Percentiles rank a stretch among this genome's conserved stretches.
Evolutionary conservation across 2,797 vertebrate genomes (phyloP).

Genomic region (Acanthis flammea): DNA sequence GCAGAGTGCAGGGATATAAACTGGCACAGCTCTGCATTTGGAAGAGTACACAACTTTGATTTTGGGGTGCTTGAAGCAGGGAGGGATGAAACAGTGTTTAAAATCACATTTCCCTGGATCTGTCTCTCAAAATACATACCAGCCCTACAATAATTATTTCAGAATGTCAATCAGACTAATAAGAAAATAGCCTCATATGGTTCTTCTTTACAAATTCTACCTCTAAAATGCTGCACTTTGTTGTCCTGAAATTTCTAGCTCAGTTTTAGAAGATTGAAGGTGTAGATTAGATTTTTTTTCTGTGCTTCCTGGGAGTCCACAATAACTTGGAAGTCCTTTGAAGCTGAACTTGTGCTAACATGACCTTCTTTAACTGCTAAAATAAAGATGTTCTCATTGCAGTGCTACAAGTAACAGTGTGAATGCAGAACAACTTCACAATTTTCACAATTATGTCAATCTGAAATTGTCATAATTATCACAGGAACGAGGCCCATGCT

Average conservation of each 20-base stretch:
- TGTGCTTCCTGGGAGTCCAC: not conserved
- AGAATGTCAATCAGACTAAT: not conserved
- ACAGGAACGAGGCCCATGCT: not conserved
- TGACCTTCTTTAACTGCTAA: not conserved
- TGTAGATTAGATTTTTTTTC: not conserved
- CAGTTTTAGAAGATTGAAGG: not conserved
- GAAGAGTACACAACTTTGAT: not conserved
- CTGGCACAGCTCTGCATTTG: not conserved
- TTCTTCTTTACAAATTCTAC: not conserved
- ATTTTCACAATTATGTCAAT: not conserved
- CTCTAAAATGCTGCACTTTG: not conserved
- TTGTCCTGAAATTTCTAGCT: not conserved
- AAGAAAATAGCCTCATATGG: not conserved
- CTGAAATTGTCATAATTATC: not conserved
- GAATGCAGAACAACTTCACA: not conserved
- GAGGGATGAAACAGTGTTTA: not conserved
- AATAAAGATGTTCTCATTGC: not conserved
- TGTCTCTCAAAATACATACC: not conserved
- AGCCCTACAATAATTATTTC: not conserved
- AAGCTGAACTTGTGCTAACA: not conserved
- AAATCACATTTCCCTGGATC: not conserved
- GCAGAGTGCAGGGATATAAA: not conserved
- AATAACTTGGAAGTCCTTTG: not conserved
- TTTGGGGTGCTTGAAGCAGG: not conserved
- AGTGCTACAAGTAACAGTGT: not conserved